Base-by-base conservation (phyloP, 2,113 vertebrate species). In the Colistium nudipinnis region DNA sequence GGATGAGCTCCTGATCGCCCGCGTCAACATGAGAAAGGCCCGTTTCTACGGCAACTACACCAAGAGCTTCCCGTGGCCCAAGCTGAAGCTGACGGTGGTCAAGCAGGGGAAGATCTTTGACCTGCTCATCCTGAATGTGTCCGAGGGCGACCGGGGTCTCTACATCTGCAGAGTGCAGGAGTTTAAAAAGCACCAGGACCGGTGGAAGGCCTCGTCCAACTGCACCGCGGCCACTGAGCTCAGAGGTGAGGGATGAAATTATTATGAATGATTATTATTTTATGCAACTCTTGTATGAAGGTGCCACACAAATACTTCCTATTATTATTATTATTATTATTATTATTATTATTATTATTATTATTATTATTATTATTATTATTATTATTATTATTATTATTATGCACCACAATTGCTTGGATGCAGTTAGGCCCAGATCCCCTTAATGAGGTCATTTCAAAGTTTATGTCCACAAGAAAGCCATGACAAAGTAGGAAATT, bases 91-190 rank as follows among this genome's bases (percentile, higher is more conserved):
- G 65, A 87, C 90, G 0, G 94, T 95, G 73, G 93, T 96, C 53
- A 92, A 92, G 44, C 93, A 90, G 0, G 95, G 94, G 38, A 87
- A 85, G 45, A 86, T 94, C 33, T 98, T 95, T 57, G 87, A 92
- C 39, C 93, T 99, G 61, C 89, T 94, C 1, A 90, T 98, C 70
- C 30, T 96, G 74, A 94, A 93, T 6, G 91, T 98, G 30, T 93
- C 85, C 1, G 82, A 89, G 24, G 77, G 79, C 0, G 97, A 99
- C 75, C 87, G 94, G 67, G 97, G 97, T 4, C 91, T 91, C 35
- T 99, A 99, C 67, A 91, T 94, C 80, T 99, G 97, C 82, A 94
- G 93, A 82, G 96, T 96, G 19, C 97, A 98, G 80, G 97, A 98
- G 88, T 97, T 99, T 62, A 94, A 93, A 64, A 95, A 92, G 73